A percentile compares a stretch with the other conserved stretches of the same genome.
Evolutionary conservation across 2,797 vertebrate species (phyloP).

Genomic region (Pseudomugil gertrudae): DNA sequence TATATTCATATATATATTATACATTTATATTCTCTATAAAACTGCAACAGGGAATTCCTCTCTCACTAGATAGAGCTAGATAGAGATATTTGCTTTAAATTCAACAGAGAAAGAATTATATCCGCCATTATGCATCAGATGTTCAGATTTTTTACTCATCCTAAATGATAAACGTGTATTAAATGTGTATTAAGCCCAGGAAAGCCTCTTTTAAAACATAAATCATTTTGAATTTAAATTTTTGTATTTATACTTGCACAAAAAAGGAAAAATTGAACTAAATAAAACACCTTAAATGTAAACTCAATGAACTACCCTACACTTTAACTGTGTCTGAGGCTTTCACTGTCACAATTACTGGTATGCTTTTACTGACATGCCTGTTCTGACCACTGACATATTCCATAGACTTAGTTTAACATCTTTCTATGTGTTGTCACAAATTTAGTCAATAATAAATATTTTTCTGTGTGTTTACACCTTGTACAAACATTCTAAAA

Average conservation of each 20-base stretch:
- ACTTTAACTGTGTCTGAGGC: not conserved
- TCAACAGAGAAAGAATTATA: not conserved
- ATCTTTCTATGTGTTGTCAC: not conserved
- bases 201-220: too few species aligned
- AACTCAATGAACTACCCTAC: not conserved
- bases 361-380: not conserved
- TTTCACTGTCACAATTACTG: too few species aligned
- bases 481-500: not conserved
- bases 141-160: not conserved
- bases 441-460: too few species aligned
- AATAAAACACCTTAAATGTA: not conserved
- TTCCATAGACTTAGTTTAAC: not conserved
- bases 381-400: slow-evolving; percentile 1
- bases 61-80: not conserved
- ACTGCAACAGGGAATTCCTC: too few species aligned
- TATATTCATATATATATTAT: too few species aligned
- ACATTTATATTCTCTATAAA: not conserved
- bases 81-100: not conserved
- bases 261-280: too few species aligned
- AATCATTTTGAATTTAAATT: too few species aligned
- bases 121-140: not conserved
- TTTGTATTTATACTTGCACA: too few species aligned
- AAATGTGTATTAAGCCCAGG: too few species aligned
- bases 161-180: not conserved
- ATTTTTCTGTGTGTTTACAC: not conserved